These are phyloP conservation scores for Samia ricini DNA, from an alignment of 1,140 invertebrate genomes.

Conservation along the genomic window DNA sequence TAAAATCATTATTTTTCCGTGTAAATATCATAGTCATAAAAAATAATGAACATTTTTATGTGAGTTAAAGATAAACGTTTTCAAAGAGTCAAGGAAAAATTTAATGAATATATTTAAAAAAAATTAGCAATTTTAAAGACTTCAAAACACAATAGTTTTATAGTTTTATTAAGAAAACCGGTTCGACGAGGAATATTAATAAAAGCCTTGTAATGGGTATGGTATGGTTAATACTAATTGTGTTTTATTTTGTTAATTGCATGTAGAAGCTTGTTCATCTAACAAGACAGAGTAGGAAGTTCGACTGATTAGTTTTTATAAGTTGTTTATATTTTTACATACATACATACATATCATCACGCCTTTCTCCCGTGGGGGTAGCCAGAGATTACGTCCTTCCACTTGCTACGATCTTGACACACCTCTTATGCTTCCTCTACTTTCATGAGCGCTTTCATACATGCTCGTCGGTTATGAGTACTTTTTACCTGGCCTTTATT, in stretches of 20 bases:
- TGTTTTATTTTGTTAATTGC: slow-evolving; percentile 7
- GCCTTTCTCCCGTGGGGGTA: too few relatives aligned
- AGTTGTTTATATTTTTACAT: too few relatives aligned
- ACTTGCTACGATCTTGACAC: too few relatives aligned
- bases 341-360: too few relatives aligned
- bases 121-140: neutral
- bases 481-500: too few relatives aligned
- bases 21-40: too few relatives aligned
- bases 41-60: too few relatives aligned
- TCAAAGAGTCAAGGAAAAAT: neutral
- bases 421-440: too few relatives aligned
- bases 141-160: slow-evolving; percentile 20
- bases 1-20: too few relatives aligned
- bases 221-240: neutral
- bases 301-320: neutral
- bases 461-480: too few relatives aligned
- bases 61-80: slow-evolving; percentile 1
- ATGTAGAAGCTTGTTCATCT: slow-evolving; percentile 5
- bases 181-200: slow-evolving; percentile 13
- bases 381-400: too few relatives aligned
- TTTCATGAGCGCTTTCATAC: too few relatives aligned
- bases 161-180: slow-evolving; percentile 15
- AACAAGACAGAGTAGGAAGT: slow-evolving; percentile 2
- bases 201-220: slow-evolving; percentile 1
- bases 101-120: neutral